Evolutionary conservation across 2,113 vertebrate genomes (phyloP).

Genomic region (Semnornis frantzii): DNA sequence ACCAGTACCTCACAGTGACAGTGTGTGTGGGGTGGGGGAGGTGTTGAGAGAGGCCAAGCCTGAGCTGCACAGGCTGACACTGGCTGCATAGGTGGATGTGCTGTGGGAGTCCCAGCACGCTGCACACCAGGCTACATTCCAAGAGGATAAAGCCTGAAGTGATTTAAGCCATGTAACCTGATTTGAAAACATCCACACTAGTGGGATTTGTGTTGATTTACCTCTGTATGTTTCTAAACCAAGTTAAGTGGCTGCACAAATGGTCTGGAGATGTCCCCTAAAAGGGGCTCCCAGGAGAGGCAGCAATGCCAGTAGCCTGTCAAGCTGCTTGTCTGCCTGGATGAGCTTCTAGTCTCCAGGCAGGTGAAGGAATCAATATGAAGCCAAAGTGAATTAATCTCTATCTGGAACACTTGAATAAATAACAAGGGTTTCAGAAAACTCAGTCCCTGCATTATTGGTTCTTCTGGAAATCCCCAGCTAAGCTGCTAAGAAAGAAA

Average conservation of each 20-base stretch:
- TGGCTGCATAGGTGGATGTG: too few relatives aligned
- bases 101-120: not conserved
- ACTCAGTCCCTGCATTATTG: not conserved
- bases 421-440: not conserved
- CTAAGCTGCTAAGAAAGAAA: not conserved
- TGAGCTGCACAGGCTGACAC: rapidly evolving
- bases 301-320: not conserved
- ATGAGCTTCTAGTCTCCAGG: not conserved
- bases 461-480: not conserved
- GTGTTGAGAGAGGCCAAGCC: not conserved
- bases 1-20: not conserved
- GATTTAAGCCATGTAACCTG: not conserved
- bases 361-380: not conserved
- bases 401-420: not conserved
- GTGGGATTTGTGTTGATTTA: not conserved
- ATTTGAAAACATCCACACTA: not conserved
- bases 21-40: not conserved
- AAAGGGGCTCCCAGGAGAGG: not conserved
- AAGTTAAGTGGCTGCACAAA: not conserved
- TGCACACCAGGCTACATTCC: not conserved
- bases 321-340: rapidly evolving
- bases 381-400: not conserved
- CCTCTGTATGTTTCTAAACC: rapidly evolving
- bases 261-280: not conserved
- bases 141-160: not conserved